Evolutionary conservation across 2,888 invertebrate genomes (phyloP).

Genomic region (Brachypterus glaber): DNA sequence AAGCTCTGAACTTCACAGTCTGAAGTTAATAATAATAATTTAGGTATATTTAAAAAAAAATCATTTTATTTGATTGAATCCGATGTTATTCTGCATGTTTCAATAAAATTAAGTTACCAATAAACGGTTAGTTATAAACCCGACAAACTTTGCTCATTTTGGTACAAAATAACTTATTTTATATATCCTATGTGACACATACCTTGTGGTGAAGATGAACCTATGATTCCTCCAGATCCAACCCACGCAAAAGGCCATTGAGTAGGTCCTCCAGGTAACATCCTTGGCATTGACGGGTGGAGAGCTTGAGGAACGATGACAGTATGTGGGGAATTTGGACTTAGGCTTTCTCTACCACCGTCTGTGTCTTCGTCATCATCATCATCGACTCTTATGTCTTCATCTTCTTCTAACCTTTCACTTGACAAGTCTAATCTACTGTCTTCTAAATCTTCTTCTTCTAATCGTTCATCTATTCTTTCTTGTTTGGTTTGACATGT

Average conservation of each 20-base stretch:
- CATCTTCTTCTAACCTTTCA: slow-evolving; percentile 40
- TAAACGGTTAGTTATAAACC: too few species aligned
- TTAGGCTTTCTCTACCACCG: slow-evolving; percentile 39
- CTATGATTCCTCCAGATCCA: slow-evolving; percentile 50
- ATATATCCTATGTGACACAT: slow-evolving; percentile 39
- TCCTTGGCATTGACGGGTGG: slow-evolving; percentile 50
- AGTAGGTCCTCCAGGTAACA: slow-evolving; percentile 43
- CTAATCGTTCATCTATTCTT: slow-evolving; percentile 18
- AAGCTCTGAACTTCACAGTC: too few species aligned
- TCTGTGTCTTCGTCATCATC: slow-evolving; percentile 39
- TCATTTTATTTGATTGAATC: too few species aligned
- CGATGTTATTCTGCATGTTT: too few species aligned
- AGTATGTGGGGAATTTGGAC: slow-evolving; percentile 46
- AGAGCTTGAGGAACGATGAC: slow-evolving; percentile 61
- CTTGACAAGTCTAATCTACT: slow-evolving; percentile 28
- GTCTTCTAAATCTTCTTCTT: slow-evolving; percentile 25
- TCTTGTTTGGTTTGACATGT: slow-evolving; percentile 15
- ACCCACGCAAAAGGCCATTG: slow-evolving; percentile 59
- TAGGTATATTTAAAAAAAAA: too few species aligned
- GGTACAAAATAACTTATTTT: too few species aligned
- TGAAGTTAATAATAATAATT: too few species aligned
- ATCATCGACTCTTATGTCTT: slow-evolving; percentile 38
- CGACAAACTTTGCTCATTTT: too few species aligned
- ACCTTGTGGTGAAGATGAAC: slow-evolving; percentile 52
- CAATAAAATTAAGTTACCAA: too few species aligned